These are phyloP conservation scores for Bungarus multicinctus DNA, from an alignment of 2,113 vertebrate genomes.

Conservation along the genomic window DNA sequence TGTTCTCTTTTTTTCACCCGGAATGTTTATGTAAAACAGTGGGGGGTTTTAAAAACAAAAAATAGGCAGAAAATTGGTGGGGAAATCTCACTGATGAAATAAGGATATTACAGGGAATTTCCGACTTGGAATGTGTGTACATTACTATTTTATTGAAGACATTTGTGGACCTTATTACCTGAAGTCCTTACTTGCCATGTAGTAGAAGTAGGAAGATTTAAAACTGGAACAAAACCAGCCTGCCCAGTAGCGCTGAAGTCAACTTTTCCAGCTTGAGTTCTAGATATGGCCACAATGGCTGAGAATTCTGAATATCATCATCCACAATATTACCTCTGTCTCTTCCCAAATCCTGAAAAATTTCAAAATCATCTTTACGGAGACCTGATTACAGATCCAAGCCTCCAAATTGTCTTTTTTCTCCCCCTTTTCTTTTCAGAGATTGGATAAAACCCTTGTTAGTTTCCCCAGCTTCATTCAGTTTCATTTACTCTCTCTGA, in stretches of 20 bases:
- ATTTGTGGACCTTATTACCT: neutral
- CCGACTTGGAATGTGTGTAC: too few relatives aligned
- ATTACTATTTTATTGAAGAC: neutral
- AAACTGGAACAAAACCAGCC: neutral
- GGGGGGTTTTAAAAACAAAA: neutral
- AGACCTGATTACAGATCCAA: too few relatives aligned
- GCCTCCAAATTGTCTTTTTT: neutral
- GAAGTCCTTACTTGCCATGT: neutral
- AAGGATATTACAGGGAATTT: neutral
- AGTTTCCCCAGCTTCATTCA: neutral
- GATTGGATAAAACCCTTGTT: neutral
- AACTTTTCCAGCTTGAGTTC: neutral
- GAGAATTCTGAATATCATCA: neutral
- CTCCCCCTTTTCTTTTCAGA: neutral
- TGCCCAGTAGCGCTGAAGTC: neutral
- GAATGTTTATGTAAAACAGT: neutral
- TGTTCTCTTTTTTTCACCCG: neutral
- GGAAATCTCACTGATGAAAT: neutral
- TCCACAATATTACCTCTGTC: neutral
- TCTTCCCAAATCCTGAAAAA: neutral
- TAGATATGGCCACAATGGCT: neutral
- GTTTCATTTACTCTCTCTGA: neutral
- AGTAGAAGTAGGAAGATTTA: neutral
- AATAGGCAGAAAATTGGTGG: neutral
- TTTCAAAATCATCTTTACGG: neutral